Percentiles rank a stretch among this genome's conserved stretches.
Conservation (phyloP, 2,113 vertebrate genomes). For the Monopterus albus region DNA sequence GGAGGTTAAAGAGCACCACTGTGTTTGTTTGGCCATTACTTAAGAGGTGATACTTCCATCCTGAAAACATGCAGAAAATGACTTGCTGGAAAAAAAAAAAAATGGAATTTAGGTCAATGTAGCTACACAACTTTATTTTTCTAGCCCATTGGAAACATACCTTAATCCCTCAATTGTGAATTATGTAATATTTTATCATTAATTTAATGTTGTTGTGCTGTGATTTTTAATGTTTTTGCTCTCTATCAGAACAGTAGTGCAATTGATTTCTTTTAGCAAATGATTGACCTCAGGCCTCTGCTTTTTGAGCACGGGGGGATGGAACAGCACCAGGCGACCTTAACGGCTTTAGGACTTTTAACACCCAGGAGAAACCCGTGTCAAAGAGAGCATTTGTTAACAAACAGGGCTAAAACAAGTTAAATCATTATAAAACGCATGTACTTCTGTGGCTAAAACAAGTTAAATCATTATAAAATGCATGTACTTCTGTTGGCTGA, state of each 20-base stretch:
- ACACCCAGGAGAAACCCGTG: constrained; percentile 22
- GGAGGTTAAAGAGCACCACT: constrained; percentile 46
- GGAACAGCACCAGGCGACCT: constrained; percentile 33
- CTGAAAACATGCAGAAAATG: neutral
- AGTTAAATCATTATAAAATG: constrained; percentile 11
- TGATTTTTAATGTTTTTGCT: constrained; percentile 21
- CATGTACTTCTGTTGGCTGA: neutral
- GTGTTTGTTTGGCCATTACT: constrained; percentile 41
- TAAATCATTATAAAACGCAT: constrained; percentile 11
- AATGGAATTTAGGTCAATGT: neutral
- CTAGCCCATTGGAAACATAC: neutral
- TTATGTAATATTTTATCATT: no score
- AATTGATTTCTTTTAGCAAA: constrained; percentile 76
- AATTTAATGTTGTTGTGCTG: no score
- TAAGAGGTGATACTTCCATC: constrained; percentile 29
- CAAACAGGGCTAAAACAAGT: constrained; percentile 24
- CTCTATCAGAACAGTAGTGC: constrained; percentile 45
- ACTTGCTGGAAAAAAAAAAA: neutral
- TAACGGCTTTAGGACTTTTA: constrained; percentile 64
- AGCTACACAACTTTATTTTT: neutral
- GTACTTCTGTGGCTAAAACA: constrained; percentile 16
- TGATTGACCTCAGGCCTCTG: constrained; percentile 63
- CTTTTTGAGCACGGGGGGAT: constrained; percentile 46
- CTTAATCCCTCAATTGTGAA: no score
- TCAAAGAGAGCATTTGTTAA: constrained; percentile 36